Evolutionary conservation across 2,888 invertebrate genomes (phyloP).

Genomic region (Diaperis boleti): DNA sequence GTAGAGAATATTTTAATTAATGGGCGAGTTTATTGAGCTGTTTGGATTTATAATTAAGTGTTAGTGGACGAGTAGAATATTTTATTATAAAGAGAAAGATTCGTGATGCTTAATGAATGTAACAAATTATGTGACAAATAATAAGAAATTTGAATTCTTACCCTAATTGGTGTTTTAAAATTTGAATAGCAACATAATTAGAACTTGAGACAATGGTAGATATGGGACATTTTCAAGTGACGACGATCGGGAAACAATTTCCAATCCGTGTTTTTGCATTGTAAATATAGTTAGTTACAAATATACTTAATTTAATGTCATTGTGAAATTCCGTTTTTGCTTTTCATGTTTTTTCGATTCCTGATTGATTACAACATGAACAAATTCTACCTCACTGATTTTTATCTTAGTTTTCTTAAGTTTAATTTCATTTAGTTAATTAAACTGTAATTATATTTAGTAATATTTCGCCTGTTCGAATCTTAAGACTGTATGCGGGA

Average conservation of each 20-base stretch:
- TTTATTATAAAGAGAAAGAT: constrained; percentile 56
- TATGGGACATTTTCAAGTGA: constrained; percentile 56
- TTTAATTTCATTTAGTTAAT: constrained; percentile 54
- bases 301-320: constrained; percentile 49
- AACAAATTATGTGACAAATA: constrained; percentile 55
- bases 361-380: constrained; percentile 57
- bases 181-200: constrained; percentile 48
- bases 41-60: constrained; percentile 60
- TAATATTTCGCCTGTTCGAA: constrained; percentile 58
- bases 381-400: constrained; percentile 65
- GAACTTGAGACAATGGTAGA: constrained; percentile 54
- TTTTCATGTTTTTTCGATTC: constrained; percentile 44
- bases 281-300: constrained; percentile 56
- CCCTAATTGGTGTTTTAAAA: constrained; percentile 61
- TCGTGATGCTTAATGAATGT: constrained; percentile 59
- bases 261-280: constrained; percentile 59
- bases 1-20: constrained; percentile 57
- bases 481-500: constrained; percentile 60
- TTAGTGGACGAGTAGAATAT: constrained; percentile 64
- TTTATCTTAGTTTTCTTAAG: constrained; percentile 53
- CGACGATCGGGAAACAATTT: constrained; percentile 58
- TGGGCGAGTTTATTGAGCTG: constrained; percentile 47
- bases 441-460: constrained; percentile 52
- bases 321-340: constrained; percentile 41
- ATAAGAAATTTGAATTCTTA: constrained; percentile 52